Percentiles rank a stretch among this genome's conserved stretches.
Conservation (phyloP, 2,797 vertebrate genomes). For the Peromyscus aztecus region DNA sequence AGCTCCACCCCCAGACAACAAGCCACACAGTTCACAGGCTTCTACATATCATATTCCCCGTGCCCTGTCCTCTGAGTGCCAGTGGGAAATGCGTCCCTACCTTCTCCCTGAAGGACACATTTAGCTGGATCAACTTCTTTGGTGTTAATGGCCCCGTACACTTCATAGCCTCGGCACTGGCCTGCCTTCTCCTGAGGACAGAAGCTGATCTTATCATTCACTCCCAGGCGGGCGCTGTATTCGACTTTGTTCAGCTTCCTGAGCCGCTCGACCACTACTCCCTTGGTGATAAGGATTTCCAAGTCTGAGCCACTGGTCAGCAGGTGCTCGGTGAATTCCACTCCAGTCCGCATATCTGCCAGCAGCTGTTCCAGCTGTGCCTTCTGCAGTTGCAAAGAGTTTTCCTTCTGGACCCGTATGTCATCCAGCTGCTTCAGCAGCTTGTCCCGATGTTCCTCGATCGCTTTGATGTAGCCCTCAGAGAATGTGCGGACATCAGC, state of each 20-base stretch:
- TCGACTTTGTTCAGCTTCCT: conserved; percentile 87
- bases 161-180: conserved; percentile 90
- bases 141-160: conserved; percentile 91
- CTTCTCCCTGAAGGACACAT: conserved; percentile 93
- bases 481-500: conserved; percentile 90
- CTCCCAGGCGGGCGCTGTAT: conserved; percentile 82
- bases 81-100: conserved; percentile 85
- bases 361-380: conserved; percentile 94
- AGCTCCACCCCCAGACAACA: too few species aligned
- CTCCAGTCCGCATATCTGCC: conserved; percentile 89
- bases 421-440: conserved; percentile 93
- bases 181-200: conserved; percentile 90
- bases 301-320: conserved; percentile 91
- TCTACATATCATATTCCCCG: neutral
- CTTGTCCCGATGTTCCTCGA: conserved; percentile 91
- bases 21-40: neutral
- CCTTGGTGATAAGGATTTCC: conserved; percentile 93
- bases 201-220: conserved; percentile 91
- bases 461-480: conserved; percentile 89
- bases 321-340: conserved; percentile 93
- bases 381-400: conserved; percentile 92
- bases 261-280: conserved; percentile 91
- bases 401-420: conserved; percentile 90
- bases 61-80: neutral
- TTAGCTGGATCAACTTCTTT: conserved; percentile 91